Evolutionary conservation across 2,888 invertebrate genomes (phyloP), one percentile per base, ranked within the genome.

Genomic region (Xestoiulus laeticollis): DNA sequence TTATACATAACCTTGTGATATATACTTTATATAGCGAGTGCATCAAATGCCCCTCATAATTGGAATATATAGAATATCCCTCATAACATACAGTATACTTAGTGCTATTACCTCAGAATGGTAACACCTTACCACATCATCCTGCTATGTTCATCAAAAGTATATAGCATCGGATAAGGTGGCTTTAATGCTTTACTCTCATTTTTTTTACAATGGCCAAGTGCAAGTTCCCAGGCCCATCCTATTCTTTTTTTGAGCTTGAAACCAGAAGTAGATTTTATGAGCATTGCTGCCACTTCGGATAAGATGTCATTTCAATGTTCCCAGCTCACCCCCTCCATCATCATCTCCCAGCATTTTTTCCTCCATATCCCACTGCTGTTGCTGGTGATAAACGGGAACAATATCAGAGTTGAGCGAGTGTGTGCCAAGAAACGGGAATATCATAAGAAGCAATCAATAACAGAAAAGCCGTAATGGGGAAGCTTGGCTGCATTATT

Each of bases 351-450:
- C 12, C 3, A 16, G 78, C 30, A 30, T 78, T 78, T 78, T 78
- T 78, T 32, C 30, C 78, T 78, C 30, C 78, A 78, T 78, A 78
- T 78, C 26, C 78, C 78, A 78, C 30, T 30, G 78, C 78, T 78
- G 78, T 78, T 78, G 78, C 78, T 78, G 78, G 78, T 78, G 78
- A 78, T 78, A 78, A 78, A 78, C 78, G 78, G 78, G 78, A 78
- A 78, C 78, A 78, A 78, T 78, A 78, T 78, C 78, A 30, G 78
- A 30, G 26, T 78, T 32, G 78, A 78, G 78, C 78, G 78, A 78
- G 78, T 68, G 68, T 10, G 26, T 26, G 12, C 78, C 78, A 78
- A 78, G 78, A 78, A 78, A 78, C 14, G 30, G 30, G 30, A 78
- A 78, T 78, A 78, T 78, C 78, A 78, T 78, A 78, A 78, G 78